These are phyloP conservation scores for Eristalis tenax DNA, from an alignment of 2,888 invertebrate genomes.

Conservation along the genomic window DNA sequence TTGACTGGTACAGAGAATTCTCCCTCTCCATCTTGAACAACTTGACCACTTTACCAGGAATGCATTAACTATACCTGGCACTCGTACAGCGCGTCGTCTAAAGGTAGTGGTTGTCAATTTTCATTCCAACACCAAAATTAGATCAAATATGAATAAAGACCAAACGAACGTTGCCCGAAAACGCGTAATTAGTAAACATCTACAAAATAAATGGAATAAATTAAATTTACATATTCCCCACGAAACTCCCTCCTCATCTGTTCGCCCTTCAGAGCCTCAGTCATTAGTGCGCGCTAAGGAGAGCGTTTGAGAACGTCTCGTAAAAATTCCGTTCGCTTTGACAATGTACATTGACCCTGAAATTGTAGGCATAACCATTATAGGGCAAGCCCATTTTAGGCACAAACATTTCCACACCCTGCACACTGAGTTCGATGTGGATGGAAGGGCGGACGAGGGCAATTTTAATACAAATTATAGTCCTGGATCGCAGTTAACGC, in stretches of 20 bases:
- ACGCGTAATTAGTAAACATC: not conserved
- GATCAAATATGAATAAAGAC: too few species aligned
- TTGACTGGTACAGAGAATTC: too few species aligned
- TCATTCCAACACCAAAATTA: too few species aligned
- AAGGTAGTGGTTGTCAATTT: too few species aligned
- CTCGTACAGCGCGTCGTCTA: too few species aligned
- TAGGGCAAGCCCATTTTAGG: not conserved
- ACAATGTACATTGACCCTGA: not conserved
- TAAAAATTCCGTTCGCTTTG: not conserved
- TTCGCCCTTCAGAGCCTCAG: too few species aligned
- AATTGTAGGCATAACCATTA: not conserved
- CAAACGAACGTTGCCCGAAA: too few species aligned
- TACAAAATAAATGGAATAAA: not conserved
- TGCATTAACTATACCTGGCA: too few species aligned
- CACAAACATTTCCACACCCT: not conserved
- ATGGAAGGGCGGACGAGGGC: not conserved
- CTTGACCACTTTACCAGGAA: too few species aligned
- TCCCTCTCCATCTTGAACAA: too few species aligned
- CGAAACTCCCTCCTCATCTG: not conserved
- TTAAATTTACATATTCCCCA: not conserved
- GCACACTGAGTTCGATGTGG: not conserved
- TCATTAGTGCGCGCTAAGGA: not conserved
- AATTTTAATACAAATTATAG: not conserved
- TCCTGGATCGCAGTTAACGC: not conserved
- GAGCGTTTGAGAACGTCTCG: not conserved